Evolutionary conservation across 2,113 vertebrate species (phyloP).

Genomic region (Asarcornis scutulata): DNA sequence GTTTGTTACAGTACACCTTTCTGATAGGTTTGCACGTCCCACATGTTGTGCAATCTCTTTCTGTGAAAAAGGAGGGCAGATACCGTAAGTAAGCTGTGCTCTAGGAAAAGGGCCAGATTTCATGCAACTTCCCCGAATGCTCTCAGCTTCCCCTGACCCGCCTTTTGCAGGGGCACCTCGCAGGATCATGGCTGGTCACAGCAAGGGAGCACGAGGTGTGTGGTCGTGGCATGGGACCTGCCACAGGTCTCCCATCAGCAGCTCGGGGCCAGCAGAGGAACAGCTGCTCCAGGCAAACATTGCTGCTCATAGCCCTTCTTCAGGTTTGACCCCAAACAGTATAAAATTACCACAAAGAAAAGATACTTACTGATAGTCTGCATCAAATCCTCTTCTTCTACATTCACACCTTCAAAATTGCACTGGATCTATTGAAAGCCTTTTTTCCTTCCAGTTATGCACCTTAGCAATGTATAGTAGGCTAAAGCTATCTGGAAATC

Average conservation of each 20-base stretch:
- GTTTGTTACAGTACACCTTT: constrained; percentile 21
- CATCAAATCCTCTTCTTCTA: background rate
- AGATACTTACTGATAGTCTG: background rate
- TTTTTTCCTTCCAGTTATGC: background rate
- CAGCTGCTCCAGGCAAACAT: background rate
- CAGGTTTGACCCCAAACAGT: background rate
- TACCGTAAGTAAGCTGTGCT: background rate
- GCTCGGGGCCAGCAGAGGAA: background rate
- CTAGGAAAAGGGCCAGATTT: background rate
- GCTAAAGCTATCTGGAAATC: background rate
- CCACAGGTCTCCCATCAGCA: background rate
- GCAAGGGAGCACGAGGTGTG: background rate
- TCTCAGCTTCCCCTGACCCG: background rate
- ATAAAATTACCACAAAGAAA: background rate
- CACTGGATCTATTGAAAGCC: background rate
- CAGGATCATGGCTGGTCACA: background rate
- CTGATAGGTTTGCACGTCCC: background rate
- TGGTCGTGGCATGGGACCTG: background rate
- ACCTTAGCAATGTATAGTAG: background rate
- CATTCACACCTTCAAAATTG: background rate
- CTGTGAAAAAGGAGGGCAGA: background rate
- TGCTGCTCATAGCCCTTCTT: background rate
- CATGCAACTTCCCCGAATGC: background rate
- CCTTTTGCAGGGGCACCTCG: fast-evolving
- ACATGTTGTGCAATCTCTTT: background rate